Evolutionary conservation across 2,113 vertebrate genomes (phyloP), one percentile per base, ranked within the genome.

Genomic region (Perca flavescens): DNA sequence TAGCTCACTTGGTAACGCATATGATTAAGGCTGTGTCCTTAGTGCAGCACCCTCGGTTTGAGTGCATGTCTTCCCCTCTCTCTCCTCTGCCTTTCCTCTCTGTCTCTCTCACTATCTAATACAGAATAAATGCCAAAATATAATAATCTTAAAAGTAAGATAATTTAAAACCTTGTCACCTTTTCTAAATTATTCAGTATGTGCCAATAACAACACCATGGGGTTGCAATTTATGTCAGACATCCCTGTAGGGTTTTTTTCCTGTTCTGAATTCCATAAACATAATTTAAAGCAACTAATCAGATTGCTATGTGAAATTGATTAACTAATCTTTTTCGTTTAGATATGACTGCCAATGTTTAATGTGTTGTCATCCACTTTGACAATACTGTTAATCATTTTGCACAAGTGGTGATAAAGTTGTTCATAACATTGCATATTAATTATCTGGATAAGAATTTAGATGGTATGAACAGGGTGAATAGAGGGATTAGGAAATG

Each of bases 351-450:
- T 49, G 47, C 36, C n/a, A 31, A 67, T 61, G 21, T 66, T 79
- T 67, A 56, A 76, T 52, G 46, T 11, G 47, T 17, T 47, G 13
- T 25, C 22, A 71, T 53, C 56, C 36, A 63, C n/a, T 77, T 69
- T 63, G 62, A 28, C 28, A 61, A 65, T 50, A 5, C 16, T 47
- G 53, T 62, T 63, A 47, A 47, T 79, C 69, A 46, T 60, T 66
- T 4, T 57, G 40, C 63, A 63, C 68, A 7, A 7, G 5, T 31
- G n/a, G 14, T 63, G 63, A 65, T 49, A 21, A 34, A 46, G 56
- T 49, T 66, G 21, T 28, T 71, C 21, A 43, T 47, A 31, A 16
- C 15, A 6, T 36, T 34, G 53, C 0, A 19, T 14, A 22, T 47
- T 10, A 52, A 25, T 3, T 9, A 28, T 67, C 17, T 25, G 22